A percentile compares a stretch with the other conserved stretches of the same genome.
These are phyloP conservation scores for Bombylius discolor DNA, from an alignment of 2,888 invertebrate genomes.

Conservation along the genomic window DNA sequence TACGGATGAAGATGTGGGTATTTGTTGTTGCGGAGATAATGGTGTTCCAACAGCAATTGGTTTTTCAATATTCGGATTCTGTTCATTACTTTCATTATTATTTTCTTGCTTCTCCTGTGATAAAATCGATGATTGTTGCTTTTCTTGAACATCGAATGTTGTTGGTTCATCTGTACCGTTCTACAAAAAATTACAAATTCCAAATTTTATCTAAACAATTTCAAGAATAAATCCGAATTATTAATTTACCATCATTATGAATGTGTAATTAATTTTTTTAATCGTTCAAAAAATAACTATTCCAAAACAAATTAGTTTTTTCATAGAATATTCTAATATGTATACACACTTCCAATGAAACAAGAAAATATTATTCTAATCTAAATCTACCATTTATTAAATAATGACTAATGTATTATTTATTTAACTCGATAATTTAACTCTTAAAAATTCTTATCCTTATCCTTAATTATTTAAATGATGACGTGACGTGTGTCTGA, in stretches of 20 bases:
- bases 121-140: not conserved
- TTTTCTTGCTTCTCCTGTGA: not conserved
- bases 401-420: too few species aligned
- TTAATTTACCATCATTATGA: not conserved
- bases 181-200: not conserved
- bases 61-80: not conserved
- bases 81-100: not conserved
- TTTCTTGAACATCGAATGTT: constrained; percentile 1
- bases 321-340: too few species aligned
- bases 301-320: too few species aligned
- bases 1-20: not conserved
- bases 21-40: not conserved
- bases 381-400: too few species aligned
- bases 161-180: constrained; percentile 7
- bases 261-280: not conserved
- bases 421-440: too few species aligned
- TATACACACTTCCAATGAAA: too few species aligned
- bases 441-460: too few species aligned
- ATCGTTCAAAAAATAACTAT: not conserved
- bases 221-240: too few species aligned
- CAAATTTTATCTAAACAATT: too few species aligned
- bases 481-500: too few species aligned
- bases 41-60: not conserved
- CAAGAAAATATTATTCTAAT: too few species aligned
- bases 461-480: too few species aligned